Conservation (phyloP, 2,797 vertebrate genomes). For the Pelobates cultripes region DNA sequence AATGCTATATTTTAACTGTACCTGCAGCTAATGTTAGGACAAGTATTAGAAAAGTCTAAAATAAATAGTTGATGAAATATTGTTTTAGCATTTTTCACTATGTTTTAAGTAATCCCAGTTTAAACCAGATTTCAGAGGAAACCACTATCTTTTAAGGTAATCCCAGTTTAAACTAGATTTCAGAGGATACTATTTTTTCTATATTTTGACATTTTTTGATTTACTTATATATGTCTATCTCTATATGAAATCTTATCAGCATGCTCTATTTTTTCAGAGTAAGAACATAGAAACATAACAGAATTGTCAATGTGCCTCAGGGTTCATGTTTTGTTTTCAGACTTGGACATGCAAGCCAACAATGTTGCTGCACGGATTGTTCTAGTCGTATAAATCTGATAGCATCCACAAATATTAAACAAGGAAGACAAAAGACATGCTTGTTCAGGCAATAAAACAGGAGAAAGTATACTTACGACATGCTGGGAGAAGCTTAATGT, state of each 20-base stretch:
- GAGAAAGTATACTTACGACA: not conserved
- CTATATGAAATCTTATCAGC: not conserved
- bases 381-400: conserved; percentile 22
- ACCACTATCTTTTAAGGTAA: too few species aligned
- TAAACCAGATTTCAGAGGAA: too few species aligned
- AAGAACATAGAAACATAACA: not conserved
- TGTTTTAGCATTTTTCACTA: too few species aligned
- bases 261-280: not conserved
- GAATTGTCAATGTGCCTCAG: not conserved
- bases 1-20: too few species aligned
- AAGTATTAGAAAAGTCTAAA: too few species aligned
- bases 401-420: conserved; percentile 20
- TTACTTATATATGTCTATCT: not conserved
- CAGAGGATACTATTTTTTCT: too few species aligned
- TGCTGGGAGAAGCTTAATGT: not conserved
- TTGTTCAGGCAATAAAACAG: conserved; percentile 5
- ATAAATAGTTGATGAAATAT: too few species aligned
- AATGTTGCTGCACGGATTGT: conserved; percentile 20
- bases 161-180: too few species aligned
- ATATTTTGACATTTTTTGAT: too few species aligned
- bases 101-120: too few species aligned
- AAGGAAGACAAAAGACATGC: conserved; percentile 22
- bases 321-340: not conserved
- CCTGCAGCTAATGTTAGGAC: too few species aligned
- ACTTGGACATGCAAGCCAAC: conserved; percentile 1